Evolutionary conservation across 2,113 vertebrate species (phyloP).

Genomic region (Nyctibius bracteatus): DNA sequence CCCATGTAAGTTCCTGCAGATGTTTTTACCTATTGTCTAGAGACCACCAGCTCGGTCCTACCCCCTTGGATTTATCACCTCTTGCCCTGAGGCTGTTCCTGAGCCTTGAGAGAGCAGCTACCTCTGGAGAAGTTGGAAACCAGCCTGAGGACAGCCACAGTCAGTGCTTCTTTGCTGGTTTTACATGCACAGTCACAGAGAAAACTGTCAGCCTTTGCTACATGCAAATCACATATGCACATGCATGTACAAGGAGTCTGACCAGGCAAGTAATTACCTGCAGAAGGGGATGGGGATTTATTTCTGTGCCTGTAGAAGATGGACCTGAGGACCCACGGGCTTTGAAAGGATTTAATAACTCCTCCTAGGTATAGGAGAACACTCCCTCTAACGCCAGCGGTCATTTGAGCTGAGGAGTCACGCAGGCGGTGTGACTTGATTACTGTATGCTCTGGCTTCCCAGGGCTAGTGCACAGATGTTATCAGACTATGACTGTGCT

Average conservation of each 20-base stretch:
- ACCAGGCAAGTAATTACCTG: neutral
- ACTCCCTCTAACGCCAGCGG: neutral
- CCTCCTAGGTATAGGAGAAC: neutral
- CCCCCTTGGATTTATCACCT: neutral
- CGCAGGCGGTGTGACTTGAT: neutral
- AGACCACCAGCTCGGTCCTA: neutral
- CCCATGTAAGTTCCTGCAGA: neutral
- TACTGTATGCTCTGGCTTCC: neutral
- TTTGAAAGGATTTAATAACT: constrained; percentile 20
- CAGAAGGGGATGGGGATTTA: neutral
- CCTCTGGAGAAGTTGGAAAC: neutral
- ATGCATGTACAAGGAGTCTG: neutral
- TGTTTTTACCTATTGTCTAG: neutral
- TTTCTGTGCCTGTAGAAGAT: neutral
- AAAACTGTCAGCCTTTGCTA: neutral
- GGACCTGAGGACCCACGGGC: neutral
- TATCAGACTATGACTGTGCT: neutral
- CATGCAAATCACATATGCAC: neutral
- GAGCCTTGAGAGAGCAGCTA: neutral
- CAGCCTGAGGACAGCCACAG: neutral
- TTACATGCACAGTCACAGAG: neutral
- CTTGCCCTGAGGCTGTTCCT: neutral
- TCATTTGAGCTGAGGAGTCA: neutral
- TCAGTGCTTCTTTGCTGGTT: neutral
- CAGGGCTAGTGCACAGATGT: neutral